phyloP scores from a whole-genome alignment of 2,888 invertebrate genomes.

The Uropetala carovei region DNA sequence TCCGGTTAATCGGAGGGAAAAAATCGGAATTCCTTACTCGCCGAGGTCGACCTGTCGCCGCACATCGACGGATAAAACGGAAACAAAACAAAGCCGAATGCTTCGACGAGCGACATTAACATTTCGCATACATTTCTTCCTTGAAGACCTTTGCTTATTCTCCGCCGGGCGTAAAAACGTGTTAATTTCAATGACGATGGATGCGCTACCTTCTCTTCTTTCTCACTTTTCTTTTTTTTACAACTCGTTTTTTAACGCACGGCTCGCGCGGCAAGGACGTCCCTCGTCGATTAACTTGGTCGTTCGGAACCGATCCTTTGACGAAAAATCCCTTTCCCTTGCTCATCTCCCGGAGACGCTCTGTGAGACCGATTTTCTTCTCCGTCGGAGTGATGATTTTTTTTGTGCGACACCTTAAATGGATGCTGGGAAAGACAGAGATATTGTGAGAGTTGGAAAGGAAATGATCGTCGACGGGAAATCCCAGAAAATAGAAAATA shows the following conservation, averaged over 20 bases:
- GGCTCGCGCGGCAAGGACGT: conserved; percentile 2
- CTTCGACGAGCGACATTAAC: background rate
- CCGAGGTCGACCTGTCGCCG: background rate
- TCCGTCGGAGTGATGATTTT: background rate
- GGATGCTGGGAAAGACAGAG: background rate
- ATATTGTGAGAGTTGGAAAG: no score
- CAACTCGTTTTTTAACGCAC: background rate
- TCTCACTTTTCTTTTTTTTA: background rate
- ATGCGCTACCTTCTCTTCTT: background rate
- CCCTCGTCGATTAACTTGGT: background rate
- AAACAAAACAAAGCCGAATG: background rate
- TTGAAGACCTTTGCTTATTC: background rate
- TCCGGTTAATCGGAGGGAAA: background rate
- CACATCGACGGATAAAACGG: background rate
- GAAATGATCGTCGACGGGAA: no score
- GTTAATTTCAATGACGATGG: background rate
- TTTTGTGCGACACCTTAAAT: background rate
- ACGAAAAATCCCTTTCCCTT: conserved; percentile 7
- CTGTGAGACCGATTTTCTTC: background rate
- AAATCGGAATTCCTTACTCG: background rate
- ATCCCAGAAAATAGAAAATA: no score
- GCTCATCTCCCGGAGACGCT: background rate
- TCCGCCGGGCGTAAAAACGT: background rate
- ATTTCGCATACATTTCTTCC: background rate
- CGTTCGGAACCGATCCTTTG: conserved; percentile 7